A percentile compares a stretch with the other conserved stretches of the same genome.
phyloP scores from a whole-genome alignment of 2,113 vertebrate genomes.

The Gymnarchus niloticus region DNA sequence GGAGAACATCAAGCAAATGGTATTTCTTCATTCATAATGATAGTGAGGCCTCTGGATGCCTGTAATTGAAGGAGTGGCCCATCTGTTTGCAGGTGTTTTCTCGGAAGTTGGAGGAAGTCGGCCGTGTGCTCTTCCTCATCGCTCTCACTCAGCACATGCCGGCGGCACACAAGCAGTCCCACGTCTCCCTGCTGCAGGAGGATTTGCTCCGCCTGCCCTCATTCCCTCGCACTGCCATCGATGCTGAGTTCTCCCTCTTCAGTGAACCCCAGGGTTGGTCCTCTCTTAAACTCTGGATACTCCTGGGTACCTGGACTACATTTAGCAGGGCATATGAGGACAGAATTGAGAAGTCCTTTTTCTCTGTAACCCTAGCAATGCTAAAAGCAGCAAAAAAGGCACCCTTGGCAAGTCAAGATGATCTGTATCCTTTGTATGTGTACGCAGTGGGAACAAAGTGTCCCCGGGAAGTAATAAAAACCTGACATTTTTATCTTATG shows the following conservation, averaged over 20 bases:
- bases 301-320: neutral
- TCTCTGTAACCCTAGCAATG: neutral
- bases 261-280: constrained; percentile 81
- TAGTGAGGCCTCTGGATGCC: too few relatives aligned
- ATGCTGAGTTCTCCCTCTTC: constrained; percentile 93
- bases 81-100: constrained; percentile 87
- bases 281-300: too few relatives aligned
- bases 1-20: too few relatives aligned
- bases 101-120: constrained; percentile 92
- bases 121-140: constrained; percentile 90
- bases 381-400: neutral
- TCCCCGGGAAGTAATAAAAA: too few relatives aligned
- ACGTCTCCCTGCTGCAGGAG: constrained; percentile 94
- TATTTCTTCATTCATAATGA: too few relatives aligned
- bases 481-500: too few relatives aligned
- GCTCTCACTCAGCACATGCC: constrained; percentile 94
- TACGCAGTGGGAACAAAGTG: too few relatives aligned
- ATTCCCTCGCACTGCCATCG: constrained; percentile 90
- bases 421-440: too few relatives aligned
- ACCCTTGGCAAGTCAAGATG: too few relatives aligned
- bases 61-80: too few relatives aligned
- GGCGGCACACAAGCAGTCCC: constrained; percentile 88
- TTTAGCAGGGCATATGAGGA: neutral
- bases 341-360: neutral
- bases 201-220: constrained; percentile 93